phyloP scores from a whole-genome alignment of 2,888 invertebrate species.

The Trissolcus japonicus region DNA sequence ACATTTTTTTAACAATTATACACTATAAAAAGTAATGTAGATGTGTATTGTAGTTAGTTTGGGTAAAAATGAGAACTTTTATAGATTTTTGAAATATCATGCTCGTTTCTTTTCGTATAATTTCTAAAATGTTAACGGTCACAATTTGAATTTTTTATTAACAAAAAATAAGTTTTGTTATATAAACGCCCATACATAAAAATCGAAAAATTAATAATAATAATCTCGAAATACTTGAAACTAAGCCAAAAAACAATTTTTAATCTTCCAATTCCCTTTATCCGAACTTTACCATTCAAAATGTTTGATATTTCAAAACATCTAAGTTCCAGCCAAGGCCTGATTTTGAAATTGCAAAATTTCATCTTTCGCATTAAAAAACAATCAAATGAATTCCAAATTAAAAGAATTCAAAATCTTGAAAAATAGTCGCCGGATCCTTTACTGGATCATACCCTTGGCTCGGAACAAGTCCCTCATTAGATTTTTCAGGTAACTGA shows the following conservation, averaged over 20 bases:
- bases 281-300: neutral
- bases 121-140: too few species aligned
- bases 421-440: too few species aligned
- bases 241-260: too few species aligned
- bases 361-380: neutral
- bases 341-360: conserved; percentile 5
- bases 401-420: too few species aligned
- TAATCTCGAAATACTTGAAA: too few species aligned
- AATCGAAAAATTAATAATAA: too few species aligned
- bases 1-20: neutral
- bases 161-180: neutral
- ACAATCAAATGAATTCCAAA: too few species aligned
- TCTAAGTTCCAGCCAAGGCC: conserved; percentile 4
- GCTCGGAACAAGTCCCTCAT: conserved; percentile 91
- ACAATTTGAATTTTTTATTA: too few species aligned
- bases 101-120: neutral
- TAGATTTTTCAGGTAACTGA: conserved; percentile 90
- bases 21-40: neutral
- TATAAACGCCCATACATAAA: too few species aligned
- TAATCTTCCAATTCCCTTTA: too few species aligned
- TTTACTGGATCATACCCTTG: conserved; percentile 84
- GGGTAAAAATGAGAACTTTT: neutral
- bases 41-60: neutral
- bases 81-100: conserved; percentile 22
- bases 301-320: conserved; percentile 29